These are phyloP conservation scores for Sipha flava DNA, from an alignment of 1,140 invertebrate species.

Conservation along the genomic window DNA sequence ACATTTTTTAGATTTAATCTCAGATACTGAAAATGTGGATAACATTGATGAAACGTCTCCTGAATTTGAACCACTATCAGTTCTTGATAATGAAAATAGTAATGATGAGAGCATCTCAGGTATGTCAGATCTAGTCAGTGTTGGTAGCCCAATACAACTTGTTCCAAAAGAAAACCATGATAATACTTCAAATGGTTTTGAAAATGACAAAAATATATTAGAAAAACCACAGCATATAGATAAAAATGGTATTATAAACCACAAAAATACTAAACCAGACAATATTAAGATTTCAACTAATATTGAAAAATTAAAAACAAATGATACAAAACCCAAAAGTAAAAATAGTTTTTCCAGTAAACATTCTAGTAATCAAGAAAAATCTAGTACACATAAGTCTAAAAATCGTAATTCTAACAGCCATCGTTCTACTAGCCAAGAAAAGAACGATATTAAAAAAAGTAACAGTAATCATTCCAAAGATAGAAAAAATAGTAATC, in stretches of 20 bases:
- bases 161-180: background rate
- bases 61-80: conserved; percentile 3
- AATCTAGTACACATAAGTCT: background rate
- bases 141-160: background rate
- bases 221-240: background rate
- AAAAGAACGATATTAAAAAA: background rate
- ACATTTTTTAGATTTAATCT: background rate
- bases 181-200: background rate
- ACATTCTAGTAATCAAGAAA: background rate
- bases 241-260: background rate
- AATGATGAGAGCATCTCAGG: background rate
- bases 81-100: background rate
- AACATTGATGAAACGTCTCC: background rate
- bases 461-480: background rate
- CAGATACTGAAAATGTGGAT: background rate
- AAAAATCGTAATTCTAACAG: background rate
- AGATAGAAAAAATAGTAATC: background rate
- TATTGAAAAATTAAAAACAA: background rate
- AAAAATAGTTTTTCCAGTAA: background rate
- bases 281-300: background rate
- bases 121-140: background rate
- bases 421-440: background rate
- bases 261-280: background rate
- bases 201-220: background rate
- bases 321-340: background rate